Percentiles rank a stretch among this genome's conserved stretches.
Evolutionary conservation across 2,888 invertebrate genomes (phyloP).

Genomic region (Drosophila bunnanda): DNA sequence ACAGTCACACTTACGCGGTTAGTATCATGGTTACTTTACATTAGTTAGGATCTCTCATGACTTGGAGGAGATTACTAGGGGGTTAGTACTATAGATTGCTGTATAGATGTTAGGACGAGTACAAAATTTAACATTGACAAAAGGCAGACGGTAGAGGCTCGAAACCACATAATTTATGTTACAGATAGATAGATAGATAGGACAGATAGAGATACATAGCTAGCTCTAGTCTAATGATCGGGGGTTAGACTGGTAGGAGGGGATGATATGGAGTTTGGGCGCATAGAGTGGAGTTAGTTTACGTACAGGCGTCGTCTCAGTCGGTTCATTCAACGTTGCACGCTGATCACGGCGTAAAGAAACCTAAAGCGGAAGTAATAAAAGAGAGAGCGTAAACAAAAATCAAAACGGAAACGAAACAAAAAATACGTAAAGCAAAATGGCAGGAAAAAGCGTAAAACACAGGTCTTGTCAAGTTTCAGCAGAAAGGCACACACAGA

Average conservation of each 20-base stretch:
- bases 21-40: conserved; percentile 22
- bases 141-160: conserved; percentile 20
- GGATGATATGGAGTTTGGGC: conserved; percentile 42
- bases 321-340: conserved; percentile 83
- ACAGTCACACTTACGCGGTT: conserved; percentile 39
- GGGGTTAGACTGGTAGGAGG: conserved; percentile 21
- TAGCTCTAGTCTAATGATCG: conserved; percentile 58
- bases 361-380: conserved; percentile 86
- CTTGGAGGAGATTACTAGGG: conserved; percentile 16
- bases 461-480: conserved; percentile 37
- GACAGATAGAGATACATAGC: conserved; percentile 40
- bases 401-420: conserved; percentile 85
- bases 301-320: conserved; percentile 85
- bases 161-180: conserved; percentile 36
- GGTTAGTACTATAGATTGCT: conserved; percentile 32
- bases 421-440: conserved; percentile 86
- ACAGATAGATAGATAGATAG: conserved; percentile 15
- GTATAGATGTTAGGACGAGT: conserved; percentile 38
- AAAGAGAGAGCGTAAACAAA: conserved; percentile 78
- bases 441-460: conserved; percentile 56
- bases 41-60: conserved; percentile 32
- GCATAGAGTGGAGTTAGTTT: conserved; percentile 78
- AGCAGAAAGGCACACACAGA: conserved; percentile 14
- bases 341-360: conserved; percentile 88
- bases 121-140: conserved; percentile 39